Conservation (phyloP, 2,113 vertebrate species). For the Mobula birostris region DNA sequence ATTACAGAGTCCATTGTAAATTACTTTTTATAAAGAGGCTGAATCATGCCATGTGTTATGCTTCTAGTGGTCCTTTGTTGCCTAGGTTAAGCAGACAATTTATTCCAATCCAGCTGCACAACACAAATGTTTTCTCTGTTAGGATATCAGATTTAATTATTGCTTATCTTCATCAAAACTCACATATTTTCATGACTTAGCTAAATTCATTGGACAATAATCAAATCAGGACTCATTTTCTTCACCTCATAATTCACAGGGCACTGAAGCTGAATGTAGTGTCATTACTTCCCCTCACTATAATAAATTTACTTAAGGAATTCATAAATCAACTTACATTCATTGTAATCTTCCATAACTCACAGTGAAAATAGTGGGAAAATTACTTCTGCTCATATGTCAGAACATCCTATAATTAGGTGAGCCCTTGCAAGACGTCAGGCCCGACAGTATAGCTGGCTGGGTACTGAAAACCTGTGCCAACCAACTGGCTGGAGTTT, state of each 20-base stretch:
- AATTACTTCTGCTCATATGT: background rate
- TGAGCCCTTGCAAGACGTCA: too few species aligned
- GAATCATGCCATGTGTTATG: background rate
- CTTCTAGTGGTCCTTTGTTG: background rate
- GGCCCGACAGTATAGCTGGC: too few species aligned
- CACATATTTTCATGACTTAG: background rate
- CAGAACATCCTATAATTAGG: too few species aligned
- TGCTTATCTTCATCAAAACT: background rate
- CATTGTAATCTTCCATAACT: background rate
- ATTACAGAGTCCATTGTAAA: background rate
- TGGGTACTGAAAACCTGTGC: too few species aligned
- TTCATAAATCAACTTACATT: background rate
- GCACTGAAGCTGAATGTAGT: background rate
- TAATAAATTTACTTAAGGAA: background rate
- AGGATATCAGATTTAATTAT: background rate
- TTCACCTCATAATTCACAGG: background rate
- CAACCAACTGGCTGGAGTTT: too few species aligned
- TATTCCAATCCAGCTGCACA: background rate
- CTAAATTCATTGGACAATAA: background rate
- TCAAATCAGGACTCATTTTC: background rate
- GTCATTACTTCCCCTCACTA: background rate
- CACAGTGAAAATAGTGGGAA: background rate
- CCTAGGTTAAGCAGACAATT: background rate
- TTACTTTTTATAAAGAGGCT: background rate
- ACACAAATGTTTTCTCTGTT: background rate